These are phyloP conservation scores for Pleuronectes platessa DNA, from an alignment of 2,113 vertebrate genomes.

Conservation along the genomic window DNA sequence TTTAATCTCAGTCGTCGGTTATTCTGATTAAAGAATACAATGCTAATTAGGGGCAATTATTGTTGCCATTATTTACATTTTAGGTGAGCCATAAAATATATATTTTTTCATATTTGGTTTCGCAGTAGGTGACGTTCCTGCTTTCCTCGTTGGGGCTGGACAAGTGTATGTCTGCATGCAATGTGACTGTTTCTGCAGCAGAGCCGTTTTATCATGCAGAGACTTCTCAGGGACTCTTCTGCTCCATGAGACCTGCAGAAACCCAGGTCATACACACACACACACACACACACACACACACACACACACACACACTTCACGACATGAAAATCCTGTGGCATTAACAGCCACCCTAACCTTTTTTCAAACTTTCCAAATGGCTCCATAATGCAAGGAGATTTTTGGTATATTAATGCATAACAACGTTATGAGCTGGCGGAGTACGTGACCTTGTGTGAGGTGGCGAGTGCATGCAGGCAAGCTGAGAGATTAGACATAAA, in stretches of 20 bases:
- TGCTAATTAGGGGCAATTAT: background rate
- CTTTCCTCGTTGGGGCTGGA: background rate
- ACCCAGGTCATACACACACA: conserved; percentile 6
- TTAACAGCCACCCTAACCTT: background rate
- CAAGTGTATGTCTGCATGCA: conserved; percentile 2
- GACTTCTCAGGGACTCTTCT: conserved; percentile 18
- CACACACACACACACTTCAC: background rate
- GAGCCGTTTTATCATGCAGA: conserved; percentile 11
- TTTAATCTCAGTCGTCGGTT: no score
- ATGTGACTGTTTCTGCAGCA: background rate
- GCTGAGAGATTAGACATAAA: conserved; percentile 62
- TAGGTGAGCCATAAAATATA: background rate
- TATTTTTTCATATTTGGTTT: background rate
- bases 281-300: background rate
- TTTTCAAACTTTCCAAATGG: background rate
- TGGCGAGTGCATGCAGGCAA: conserved; percentile 42
- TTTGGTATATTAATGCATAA: conserved; percentile 21
- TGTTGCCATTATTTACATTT: background rate
- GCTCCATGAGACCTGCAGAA: conserved; percentile 9
- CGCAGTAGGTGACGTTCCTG: background rate
- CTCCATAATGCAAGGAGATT: background rate
- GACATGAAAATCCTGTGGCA: background rate
- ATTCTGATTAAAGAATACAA: background rate
- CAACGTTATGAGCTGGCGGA: conserved; percentile 27
- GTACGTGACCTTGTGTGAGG: conserved; percentile 27